Evolutionary conservation across 2,797 vertebrate genomes (phyloP).

Genomic region (Pogoniulus pusillus): DNA sequence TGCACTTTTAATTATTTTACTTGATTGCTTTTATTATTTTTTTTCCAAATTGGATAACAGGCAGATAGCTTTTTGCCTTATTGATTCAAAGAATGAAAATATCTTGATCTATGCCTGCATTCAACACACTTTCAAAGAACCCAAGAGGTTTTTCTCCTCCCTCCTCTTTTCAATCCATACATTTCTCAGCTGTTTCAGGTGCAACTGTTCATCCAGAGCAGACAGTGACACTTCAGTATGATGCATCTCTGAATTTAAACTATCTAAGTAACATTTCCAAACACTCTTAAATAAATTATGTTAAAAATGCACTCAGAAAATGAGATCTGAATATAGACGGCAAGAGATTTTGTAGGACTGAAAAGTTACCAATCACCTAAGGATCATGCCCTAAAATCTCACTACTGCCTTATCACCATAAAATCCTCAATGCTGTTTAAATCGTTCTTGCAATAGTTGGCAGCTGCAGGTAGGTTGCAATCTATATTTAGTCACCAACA

Average conservation of each 20-base stretch:
- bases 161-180: constrained; percentile 19
- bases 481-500: background rate
- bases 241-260: background rate
- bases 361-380: background rate
- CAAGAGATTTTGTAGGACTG: background rate
- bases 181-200: constrained; percentile 52
- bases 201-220: background rate
- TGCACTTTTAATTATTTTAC: constrained; percentile 71
- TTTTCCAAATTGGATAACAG: constrained; percentile 47
- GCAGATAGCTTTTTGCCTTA: constrained; percentile 37
- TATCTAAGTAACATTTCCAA: background rate
- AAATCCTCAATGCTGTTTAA: background rate
- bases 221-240: background rate
- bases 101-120: constrained; percentile 1
- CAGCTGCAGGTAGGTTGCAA: background rate
- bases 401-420: background rate
- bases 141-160: background rate
- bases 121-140: constrained; percentile 17
- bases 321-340: background rate
- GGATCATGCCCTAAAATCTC: background rate
- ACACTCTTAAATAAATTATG: background rate
- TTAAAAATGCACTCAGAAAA: background rate
- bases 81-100: constrained; percentile 41
- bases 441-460: background rate
- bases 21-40: constrained; percentile 47